These are phyloP conservation scores for Drosophila baimaii DNA, from an alignment of 1,140 invertebrate species.

Conservation along the genomic window DNA sequence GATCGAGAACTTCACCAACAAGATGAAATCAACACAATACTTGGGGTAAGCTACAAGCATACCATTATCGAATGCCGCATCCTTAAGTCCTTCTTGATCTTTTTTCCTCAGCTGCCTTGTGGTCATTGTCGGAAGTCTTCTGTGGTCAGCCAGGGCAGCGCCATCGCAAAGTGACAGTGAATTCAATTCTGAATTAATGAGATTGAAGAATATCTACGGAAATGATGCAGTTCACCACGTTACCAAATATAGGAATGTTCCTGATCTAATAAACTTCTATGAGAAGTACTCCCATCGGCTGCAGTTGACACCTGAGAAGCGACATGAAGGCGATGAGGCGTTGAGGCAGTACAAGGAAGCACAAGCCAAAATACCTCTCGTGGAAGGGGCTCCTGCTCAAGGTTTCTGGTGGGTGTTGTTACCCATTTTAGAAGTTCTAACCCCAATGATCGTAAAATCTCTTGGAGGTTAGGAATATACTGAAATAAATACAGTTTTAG, in stretches of 20 bases:
- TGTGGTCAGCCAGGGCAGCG: neutral
- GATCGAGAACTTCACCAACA: neutral
- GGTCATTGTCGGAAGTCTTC: neutral
- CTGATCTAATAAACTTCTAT: neutral
- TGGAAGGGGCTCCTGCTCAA: neutral
- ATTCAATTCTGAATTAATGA: neutral
- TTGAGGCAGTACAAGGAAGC: neutral
- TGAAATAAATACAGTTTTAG: neutral
- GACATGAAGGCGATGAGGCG: neutral
- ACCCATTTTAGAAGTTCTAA: neutral
- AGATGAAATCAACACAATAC: neutral
- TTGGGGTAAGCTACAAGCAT: neutral
- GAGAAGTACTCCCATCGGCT: neutral
- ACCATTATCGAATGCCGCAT: neutral
- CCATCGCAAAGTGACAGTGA: neutral
- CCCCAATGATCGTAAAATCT: neutral
- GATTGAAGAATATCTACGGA: neutral
- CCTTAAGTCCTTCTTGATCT: neutral
- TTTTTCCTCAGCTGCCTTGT: neutral
- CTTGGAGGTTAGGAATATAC: neutral
- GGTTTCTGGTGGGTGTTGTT: neutral
- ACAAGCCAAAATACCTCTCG: neutral
- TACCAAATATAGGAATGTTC: neutral
- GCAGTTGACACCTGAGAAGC: neutral
- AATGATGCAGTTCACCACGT: neutral